Evolutionary conservation across 1,140 invertebrate species (phyloP), one percentile per base, ranked within the genome.

Genomic region (Eurosta solidaginis): DNA sequence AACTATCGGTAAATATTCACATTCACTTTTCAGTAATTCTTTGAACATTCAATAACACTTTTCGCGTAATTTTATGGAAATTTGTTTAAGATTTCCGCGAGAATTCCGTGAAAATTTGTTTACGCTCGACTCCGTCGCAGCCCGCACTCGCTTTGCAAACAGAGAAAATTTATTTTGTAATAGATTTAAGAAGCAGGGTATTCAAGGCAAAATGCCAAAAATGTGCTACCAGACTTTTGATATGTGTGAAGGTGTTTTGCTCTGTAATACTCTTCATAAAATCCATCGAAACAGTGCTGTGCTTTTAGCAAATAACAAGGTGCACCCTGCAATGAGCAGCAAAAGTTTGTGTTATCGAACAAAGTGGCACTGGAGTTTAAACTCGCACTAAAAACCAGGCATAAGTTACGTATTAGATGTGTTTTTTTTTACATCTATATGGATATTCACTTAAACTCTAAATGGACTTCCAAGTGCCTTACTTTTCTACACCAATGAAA

Each of bases 101-200:
- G 17, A 68, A 68, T 68, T 68, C 40, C 33, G 59, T 22, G 36
- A 42, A 68, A 68, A 68, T 68, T 68, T 68, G 59, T 68, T 68
- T 68, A 68, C 33, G 59, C 59, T 68, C 59, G 59, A 40, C 59
- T 68, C 59, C 59, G 33, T 68, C 33, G 59, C 59, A 68, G 59
- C 59, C 59, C 59, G 59, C 59, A 68, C 59, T 68, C 59, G 12
- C 59, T 68, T 42, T 68, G 59, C 59, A 68, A 68, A 68, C 59
- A 33, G 33, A 29, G 59, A 68, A 68, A 68, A 20, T 68, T 68
- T 68, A 42, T 68, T 42, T 68, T 68, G 59, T 68, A 68, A 68
- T 68, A 68, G 59, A 68, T 68, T 40, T 9, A 2, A 14, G n/a
- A 22, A 75, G 74, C 74, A 36, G 25, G 40, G 59, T 40, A 22